Evolutionary conservation across 2,797 vertebrate species (phyloP).

Genomic region (Steatocranus sp.): DNA sequence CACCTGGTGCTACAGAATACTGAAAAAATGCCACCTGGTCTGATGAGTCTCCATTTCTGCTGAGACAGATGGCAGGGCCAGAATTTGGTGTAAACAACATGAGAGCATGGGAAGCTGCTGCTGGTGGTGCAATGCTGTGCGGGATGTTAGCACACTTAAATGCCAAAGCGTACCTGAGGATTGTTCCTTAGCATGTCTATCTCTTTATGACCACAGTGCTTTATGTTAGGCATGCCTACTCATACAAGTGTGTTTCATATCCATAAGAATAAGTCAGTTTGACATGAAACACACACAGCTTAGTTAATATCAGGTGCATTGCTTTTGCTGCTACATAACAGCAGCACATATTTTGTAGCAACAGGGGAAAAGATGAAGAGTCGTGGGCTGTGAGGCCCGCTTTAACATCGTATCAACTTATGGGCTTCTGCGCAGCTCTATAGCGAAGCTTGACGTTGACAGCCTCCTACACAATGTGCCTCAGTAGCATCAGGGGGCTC

Average conservation of each 20-base stretch:
- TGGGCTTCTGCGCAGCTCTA: background rate
- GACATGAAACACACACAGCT: background rate
- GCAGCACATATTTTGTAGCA: background rate
- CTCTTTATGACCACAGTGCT: background rate
- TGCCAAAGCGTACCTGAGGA: no score
- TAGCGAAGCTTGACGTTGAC: background rate
- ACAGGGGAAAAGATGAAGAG: background rate
- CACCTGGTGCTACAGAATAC: background rate
- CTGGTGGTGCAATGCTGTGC: no score
- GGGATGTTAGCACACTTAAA: no score
- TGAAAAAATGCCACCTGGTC: background rate
- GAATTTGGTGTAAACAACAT: background rate
- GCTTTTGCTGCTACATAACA: background rate
- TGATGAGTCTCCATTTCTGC: background rate
- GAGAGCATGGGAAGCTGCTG: no score
- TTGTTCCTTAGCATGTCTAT: no score
- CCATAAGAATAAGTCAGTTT: background rate
- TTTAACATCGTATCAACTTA: background rate
- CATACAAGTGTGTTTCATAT: background rate
- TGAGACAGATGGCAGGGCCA: background rate
- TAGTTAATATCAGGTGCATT: background rate
- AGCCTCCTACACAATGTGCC: constrained; percentile 11
- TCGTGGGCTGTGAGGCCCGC: background rate
- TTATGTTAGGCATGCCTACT: background rate
- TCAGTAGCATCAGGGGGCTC: background rate